phyloP scores from a whole-genome alignment of 2,888 invertebrate genomes.

The Monochamus alternatus region DNA sequence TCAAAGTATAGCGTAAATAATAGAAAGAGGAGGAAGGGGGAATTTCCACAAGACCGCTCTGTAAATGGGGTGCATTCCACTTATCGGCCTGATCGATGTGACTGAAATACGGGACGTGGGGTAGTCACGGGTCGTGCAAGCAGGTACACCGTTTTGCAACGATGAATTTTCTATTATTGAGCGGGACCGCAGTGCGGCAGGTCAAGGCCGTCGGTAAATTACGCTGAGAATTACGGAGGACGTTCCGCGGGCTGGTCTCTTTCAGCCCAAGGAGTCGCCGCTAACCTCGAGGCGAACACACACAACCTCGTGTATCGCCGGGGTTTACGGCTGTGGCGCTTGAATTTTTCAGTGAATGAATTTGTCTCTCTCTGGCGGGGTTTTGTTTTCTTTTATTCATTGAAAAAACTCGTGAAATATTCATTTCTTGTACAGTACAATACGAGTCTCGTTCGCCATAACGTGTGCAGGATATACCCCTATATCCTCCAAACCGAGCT shows the following conservation, averaged over 20 bases:
- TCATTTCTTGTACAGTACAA: too few relatives aligned
- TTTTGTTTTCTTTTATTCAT: too few relatives aligned
- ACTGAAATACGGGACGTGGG: neutral
- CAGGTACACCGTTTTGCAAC: constrained; percentile 21
- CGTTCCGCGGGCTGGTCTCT: neutral
- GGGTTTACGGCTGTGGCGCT: neutral
- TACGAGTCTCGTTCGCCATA: too few relatives aligned
- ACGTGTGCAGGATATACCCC: too few relatives aligned
- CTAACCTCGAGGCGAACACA: neutral
- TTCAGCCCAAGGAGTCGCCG: neutral
- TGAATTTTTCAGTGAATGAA: constrained; percentile 7
- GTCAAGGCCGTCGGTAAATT: constrained; percentile 17
- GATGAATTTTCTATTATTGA: constrained; percentile 26
- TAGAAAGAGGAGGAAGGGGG: too few relatives aligned
- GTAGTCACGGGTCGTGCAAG: neutral
- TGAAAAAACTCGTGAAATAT: too few relatives aligned
- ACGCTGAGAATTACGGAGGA: neutral
- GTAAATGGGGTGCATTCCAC: too few relatives aligned
- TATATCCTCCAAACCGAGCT: too few relatives aligned
- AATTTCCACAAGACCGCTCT: too few relatives aligned
- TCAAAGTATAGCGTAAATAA: too few relatives aligned
- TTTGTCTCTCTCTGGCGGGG: neutral
- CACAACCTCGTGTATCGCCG: too few relatives aligned
- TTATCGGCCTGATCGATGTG: too few relatives aligned
- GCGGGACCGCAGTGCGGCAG: constrained; percentile 25